These are phyloP conservation scores for Ichneumoninae sp. DNA, from an alignment of 2,888 invertebrate species.

Conservation along the genomic window DNA sequence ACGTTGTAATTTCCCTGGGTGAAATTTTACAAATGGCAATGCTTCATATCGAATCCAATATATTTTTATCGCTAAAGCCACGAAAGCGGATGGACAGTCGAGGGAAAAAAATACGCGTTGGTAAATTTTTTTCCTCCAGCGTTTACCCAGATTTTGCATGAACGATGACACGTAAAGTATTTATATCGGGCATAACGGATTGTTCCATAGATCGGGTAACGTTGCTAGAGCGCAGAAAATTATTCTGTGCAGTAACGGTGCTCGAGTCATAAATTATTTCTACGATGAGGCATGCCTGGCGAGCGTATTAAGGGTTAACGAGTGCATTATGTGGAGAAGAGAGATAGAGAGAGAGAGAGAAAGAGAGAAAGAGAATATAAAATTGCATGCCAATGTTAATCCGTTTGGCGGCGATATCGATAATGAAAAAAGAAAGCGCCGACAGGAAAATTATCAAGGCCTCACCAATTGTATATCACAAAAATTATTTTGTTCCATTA, in stretches of 20 bases:
- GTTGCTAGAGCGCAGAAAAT: slow-evolving; percentile 62
- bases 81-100: background rate
- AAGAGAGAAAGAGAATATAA: slow-evolving; percentile 28
- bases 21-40: slow-evolving; percentile 19
- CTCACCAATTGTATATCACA: slow-evolving; percentile 56
- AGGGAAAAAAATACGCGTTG: background rate
- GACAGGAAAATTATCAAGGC: slow-evolving; percentile 24
- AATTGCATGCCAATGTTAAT: slow-evolving; percentile 63
- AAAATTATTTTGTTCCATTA: slow-evolving; percentile 39
- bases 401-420: slow-evolving; percentile 52
- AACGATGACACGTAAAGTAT: background rate
- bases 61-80: background rate
- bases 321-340: slow-evolving; percentile 75
- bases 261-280: slow-evolving; percentile 71
- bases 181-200: background rate
- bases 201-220: slow-evolving; percentile 1
- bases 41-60: background rate
- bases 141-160: background rate
- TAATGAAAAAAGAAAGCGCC: slow-evolving; percentile 53
- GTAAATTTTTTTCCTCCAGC: background rate
- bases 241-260: slow-evolving; percentile 66
- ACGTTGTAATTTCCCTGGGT: slow-evolving; percentile 29
- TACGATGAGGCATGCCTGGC: slow-evolving; percentile 80
- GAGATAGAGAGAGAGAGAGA: slow-evolving; percentile 34
- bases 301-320: slow-evolving; percentile 79